Percentiles rank a stretch among this genome's conserved stretches.
Evolutionary conservation across 2,113 vertebrate genomes (phyloP).

Genomic region (Podarcis cretensis): DNA sequence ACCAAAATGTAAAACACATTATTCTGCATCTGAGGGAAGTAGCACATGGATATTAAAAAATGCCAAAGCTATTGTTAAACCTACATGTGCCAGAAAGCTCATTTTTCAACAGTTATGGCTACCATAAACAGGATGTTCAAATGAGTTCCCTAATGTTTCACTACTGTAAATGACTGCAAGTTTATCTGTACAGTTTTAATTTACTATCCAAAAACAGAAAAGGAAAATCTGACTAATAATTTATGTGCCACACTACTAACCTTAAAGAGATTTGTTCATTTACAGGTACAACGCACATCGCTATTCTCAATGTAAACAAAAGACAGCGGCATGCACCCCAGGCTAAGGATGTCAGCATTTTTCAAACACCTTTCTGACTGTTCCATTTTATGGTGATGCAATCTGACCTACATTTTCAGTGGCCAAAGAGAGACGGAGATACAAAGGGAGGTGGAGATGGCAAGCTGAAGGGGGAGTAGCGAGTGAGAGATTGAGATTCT

Average conservation of each 20-base stretch:
- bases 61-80: slow-evolving; percentile 63
- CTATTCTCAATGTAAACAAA: slow-evolving; percentile 71
- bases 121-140: slow-evolving; percentile 65
- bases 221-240: slow-evolving; percentile 66
- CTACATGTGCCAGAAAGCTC: no score
- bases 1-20: slow-evolving; percentile 46
- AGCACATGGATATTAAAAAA: slow-evolving; percentile 53
- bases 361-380: slow-evolving; percentile 79
- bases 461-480: slow-evolving; percentile 60
- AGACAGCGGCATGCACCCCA: slow-evolving; percentile 68
- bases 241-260: slow-evolving; percentile 66
- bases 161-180: slow-evolving; percentile 58
- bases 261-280: slow-evolving; percentile 63
- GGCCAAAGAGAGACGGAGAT: slow-evolving; percentile 77
- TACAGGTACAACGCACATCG: slow-evolving; percentile 58
- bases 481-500: slow-evolving; percentile 70
- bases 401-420: slow-evolving; percentile 83
- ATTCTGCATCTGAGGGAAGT: slow-evolving; percentile 29
- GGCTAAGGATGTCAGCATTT: slow-evolving; percentile 78
- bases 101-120: slow-evolving; percentile 52
- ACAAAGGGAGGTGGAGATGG: slow-evolving; percentile 73
- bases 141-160: slow-evolving; percentile 65
- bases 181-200: slow-evolving; percentile 67
- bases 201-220: slow-evolving; percentile 61
- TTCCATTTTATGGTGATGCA: slow-evolving; percentile 78